Evolutionary conservation across 2,797 vertebrate species (phyloP), one percentile per base, ranked within the genome.

Genomic region (Balearica regulorum): DNA sequence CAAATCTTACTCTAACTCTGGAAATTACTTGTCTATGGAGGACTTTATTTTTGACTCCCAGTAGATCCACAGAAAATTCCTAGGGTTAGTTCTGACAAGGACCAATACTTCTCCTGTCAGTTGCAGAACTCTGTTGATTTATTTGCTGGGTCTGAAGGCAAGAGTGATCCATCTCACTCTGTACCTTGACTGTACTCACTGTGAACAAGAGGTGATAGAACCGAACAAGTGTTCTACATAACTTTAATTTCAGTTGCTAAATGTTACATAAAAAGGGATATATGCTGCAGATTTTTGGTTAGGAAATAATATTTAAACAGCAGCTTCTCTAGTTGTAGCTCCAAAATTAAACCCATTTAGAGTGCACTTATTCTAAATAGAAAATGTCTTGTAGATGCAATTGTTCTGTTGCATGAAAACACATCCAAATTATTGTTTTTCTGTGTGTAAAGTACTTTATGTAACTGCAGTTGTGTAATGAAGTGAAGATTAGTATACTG

Each of bases 311-410:
- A 90, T 71, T 57, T 53, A 75, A 96, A 76, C 44, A 87, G n/a
- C 48, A 92, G 31, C 48, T 95, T 62, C 97, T 96, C 79, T 87
- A 86, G 82, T 76, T 72, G 62, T 48, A 82, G 46, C 80, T 98
- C 55, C 55, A 96, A 97, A 97, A 94, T 96, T 93, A 97, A 97
- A 88, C 41, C 66, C 44, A 90, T 97, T 98, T 96, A 90, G 93
- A 89, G 43, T 60, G 8, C 71, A 79, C 66, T 94, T 94, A 88
- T 64, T 87, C 84, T 91, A 96, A 97, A 90, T 58, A 80, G 88
- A 94, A 97, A 94, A 91, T 57, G 17, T 85, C 79, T 83, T 68
- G n/a, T 68, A 71, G 83, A 86, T 88, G n/a, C 77, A 87, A 65
- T 93, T 96, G 64, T 96, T 96, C 94, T 79, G 51, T 70, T 91